Base-by-base conservation (phyloP, 2,797 vertebrate species). In the Rhinoraja longicauda region DNA sequence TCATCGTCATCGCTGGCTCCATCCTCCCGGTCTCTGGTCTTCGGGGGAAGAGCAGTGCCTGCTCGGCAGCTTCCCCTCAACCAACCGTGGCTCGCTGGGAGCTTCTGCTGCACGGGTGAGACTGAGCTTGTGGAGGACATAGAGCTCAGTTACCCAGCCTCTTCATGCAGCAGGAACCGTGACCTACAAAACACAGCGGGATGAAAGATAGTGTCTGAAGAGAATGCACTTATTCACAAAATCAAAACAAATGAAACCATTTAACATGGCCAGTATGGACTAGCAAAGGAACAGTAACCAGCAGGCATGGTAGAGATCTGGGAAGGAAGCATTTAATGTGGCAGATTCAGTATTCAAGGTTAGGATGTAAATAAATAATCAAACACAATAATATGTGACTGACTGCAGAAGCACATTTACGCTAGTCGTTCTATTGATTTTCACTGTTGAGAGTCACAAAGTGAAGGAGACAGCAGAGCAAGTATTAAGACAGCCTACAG, bases 351-450 rank as follows among this genome's bases (percentile, higher is more conserved):
- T 32, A 45, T 72, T 72, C 32, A 91, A 72, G 67, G 64, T 91
- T 39, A 72, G 67, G 36, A 39, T 32, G 59, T 9, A 88, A 64
- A 88, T 67, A 17, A 64, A 73, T 73, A 73, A 88, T 64, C 84
- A 88, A 88, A 88, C 59, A 64, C 90, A 72, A 45, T 91, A 73
- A 73, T 73, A 90, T 73, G 36, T 73, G 70, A 73, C 90, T 73
- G 90, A 53, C 26, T 91, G 36, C 67, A 12, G 64, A 67, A 91
- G 67, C 70, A 73, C 67, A 29, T 70, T 36, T 36, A 67, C 72
- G 36, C 70, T 73, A 73, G 90, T 91, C 36, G 26, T 39, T 73
- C 32, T 72, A 91, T 91, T 73, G 90, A 91, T 91, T 91, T 91
- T 17, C 39, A 29, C 36, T 91, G 90, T 24, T 88, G 90, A 91